These are phyloP conservation scores for Numenius arquata DNA, from an alignment of 2,113 vertebrate genomes.

Conservation along the genomic window DNA sequence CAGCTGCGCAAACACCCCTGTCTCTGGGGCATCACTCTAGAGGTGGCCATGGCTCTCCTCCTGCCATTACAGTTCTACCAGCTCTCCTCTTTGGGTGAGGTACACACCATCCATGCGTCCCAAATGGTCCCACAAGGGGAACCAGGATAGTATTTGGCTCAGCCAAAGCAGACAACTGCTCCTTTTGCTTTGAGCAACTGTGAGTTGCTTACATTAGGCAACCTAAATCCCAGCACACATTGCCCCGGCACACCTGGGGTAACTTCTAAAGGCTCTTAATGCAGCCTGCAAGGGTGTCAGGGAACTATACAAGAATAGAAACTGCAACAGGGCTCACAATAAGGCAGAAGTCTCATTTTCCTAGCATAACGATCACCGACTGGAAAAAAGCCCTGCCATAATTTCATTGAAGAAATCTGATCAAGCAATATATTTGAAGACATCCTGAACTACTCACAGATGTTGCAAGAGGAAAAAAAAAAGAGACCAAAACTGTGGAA, in stretches of 20 bases:
- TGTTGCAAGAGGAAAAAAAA: background rate
- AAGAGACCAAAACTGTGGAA: background rate
- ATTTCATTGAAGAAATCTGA: background rate
- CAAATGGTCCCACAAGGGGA: background rate
- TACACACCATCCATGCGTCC: background rate
- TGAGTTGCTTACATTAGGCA: background rate
- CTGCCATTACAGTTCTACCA: background rate
- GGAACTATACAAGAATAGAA: background rate
- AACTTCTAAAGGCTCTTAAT: background rate
- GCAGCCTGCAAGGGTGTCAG: background rate
- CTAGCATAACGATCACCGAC: rapidly evolving
- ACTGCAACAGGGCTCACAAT: background rate
- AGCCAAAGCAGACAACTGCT: background rate
- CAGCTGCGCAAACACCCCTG: background rate
- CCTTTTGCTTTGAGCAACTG: background rate
- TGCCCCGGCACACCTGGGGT: background rate
- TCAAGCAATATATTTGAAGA: background rate
- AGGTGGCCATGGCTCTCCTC: background rate
- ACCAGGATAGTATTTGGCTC: background rate
- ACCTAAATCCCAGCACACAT: background rate
- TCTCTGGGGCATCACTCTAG: background rate
- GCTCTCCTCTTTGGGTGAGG: background rate
- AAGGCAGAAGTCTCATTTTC: background rate
- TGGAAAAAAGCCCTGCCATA: background rate
- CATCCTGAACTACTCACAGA: background rate